Base-by-base conservation (phyloP, 2,113 vertebrate species). In the Theropithecus gelada region DNA sequence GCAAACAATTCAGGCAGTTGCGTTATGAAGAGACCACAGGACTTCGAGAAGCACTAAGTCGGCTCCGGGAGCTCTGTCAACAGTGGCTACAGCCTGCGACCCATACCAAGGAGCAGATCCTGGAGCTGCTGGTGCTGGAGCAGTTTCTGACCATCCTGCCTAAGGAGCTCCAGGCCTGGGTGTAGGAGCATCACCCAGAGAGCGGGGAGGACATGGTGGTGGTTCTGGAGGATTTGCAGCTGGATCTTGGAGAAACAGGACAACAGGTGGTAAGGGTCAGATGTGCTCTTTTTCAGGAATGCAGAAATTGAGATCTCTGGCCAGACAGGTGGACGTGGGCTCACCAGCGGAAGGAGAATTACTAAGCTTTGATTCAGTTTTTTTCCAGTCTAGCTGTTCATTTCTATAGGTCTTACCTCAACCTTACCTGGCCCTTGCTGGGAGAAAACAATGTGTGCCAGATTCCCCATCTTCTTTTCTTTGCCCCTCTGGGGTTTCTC, bases 111-210 rank as follows among this genome's bases (percentile, higher is more conserved):
- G 96, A 97, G 59, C 94, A 97, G 92, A 98, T 96, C 43, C 79
- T 97, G 82, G 97, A 96, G 86, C 83, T 96, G 82, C 95, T 97
- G 95, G 95, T 98, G 61, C 95, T 98, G 81, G 95, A 97, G 85
- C 96, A 96, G 72, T 94, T 96, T 78, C 85, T 97, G 57, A 59
- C 32, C 89, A 95, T 97, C 87, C 96, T 97, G 73, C 94, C 96
- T 0, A 1, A 18, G 5, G 90, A 93, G 25, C 90, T 96, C 11
- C 97, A 70, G 94, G 87, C 70, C 73, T 18, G 6, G 18, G 80
- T 97, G 70, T 18, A 13, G 52, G 68, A 92, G 66, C 93, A 57
- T 2, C 87, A 32, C 2, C 96, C 90, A 0, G 83, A 89, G 90
- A 97, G n/a, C 0, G 32, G 94, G n/a, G 95, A 97, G 18, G 92